Evolutionary conservation across 2,113 vertebrate species (phyloP), one percentile per base, ranked within the genome.

Genomic region (Percopsis transmontana): DNA sequence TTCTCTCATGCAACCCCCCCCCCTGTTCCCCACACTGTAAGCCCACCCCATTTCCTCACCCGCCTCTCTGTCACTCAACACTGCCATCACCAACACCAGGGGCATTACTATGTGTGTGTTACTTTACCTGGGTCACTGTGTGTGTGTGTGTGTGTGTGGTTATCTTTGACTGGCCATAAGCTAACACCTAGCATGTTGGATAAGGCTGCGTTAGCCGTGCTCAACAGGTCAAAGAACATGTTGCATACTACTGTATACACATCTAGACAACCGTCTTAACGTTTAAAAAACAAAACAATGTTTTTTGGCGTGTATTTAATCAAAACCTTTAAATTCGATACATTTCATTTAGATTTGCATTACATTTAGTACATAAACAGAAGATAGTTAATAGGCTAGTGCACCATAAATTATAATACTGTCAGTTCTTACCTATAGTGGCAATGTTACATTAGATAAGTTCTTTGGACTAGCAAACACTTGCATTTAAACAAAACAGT

Each of bases 381-480:
- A 47, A 27, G 38, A 72, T 48, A 66, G 50, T 66, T 39, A 62
- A 16, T 55, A 33, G 55, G 52, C 24, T 47, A 65, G 56, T 70
- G 76, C 73, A 76, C 63, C 45, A 41, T 51, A 59, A 62, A 66
- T 66, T 47, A 64, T 75, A 80, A 76, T 67, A 80, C 68, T 72
- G 71, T 50, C 21, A 56, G 58, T 61, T 60, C 5, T 40, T 57
- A 44, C 40, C 64, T 45, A 80, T 70, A 80, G 68, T 77, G 74
- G 72, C 68, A 48, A 50, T 51, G 58, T 67, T 73, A 74, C 2
- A 5, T 61, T 74, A 60, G 58, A 52, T 60, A 71, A 55, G 72
- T 80, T 80, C 48, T 75, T 60, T 72, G 19, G 40, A 54, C 38
- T 59, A 27, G 54, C 27, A 58, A 2, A 16, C 58, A 58, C 44